A percentile compares a stretch with the other conserved stretches of the same genome.
Evolutionary conservation across 2,113 vertebrate genomes (phyloP).

Genomic region (Struthio camelus): DNA sequence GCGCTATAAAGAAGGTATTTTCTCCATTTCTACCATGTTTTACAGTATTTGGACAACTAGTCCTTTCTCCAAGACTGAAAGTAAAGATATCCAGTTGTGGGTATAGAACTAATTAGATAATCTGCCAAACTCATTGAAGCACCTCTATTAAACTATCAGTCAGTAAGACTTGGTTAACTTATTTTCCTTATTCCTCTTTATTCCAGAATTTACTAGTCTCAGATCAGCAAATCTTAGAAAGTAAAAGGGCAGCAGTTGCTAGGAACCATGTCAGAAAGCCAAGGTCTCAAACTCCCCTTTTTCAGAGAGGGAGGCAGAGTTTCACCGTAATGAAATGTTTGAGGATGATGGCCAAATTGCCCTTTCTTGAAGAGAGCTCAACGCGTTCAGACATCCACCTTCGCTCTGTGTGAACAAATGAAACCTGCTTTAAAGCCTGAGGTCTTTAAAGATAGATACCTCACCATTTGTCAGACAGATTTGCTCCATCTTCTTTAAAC

Average conservation of each 20-base stretch:
- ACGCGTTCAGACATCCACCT: neutral
- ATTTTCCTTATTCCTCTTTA: neutral
- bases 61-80: neutral
- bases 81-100: neutral
- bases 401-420: neutral
- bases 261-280: neutral
- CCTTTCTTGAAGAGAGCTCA: neutral
- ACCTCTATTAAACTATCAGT: neutral
- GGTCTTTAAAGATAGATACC: neutral
- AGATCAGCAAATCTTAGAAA: neutral
- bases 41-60: neutral
- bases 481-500: neutral
- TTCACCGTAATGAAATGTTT: neutral
- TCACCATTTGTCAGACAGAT: neutral
- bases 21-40: neutral
- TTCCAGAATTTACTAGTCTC: neutral
- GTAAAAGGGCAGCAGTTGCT: neutral
- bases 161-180: neutral
- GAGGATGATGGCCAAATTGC: neutral
- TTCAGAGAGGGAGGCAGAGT: neutral
- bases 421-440: neutral
- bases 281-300: neutral
- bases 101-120: neutral
- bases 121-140: neutral
- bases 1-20: neutral